Evolutionary conservation across 2,888 invertebrate species (phyloP), one percentile per base, ranked within the genome.

Genomic region (Drosophila antonietae): DNA sequence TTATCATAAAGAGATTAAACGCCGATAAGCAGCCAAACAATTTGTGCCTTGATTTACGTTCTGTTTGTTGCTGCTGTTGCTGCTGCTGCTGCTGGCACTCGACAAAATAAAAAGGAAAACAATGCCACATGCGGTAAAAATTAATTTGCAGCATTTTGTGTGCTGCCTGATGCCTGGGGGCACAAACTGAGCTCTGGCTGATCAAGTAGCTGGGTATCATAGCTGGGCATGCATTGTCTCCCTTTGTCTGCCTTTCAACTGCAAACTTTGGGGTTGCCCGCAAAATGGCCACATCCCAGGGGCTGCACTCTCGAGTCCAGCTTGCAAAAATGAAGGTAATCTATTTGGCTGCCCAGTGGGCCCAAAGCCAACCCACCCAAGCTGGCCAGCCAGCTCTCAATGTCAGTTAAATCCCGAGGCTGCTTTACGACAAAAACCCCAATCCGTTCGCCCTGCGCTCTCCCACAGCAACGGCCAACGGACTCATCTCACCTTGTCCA

Each of bases 1-100:
- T 86, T 81, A 84, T 86, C 86, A 90, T 86, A 88, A 90, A 88
- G 76, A 88, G 90, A 89, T 89, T 89, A 86, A 78, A 78, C 73
- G 78, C 71, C 78, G 81, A 89, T 88, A 84, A 88, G 75, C 78
- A 55, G 58, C 37, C 28, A 58, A 63, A 28, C 62, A 52, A 61
- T 76, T 83, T 62, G 47, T 47, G 62, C 59, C 61, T 63, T 82
- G 88, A 85, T 88, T 82, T 82, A 83, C 75, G 88, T 75, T 75
- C 74, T 80, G 59, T 55, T 15, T 60, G 43, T 14, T 60, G 60
- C 6, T 41, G 41, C 28, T 20, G 41, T 18, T 20, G 60, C 31
- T n/a, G 47, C 3, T 31, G 35, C 47, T 33, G 55, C 47, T 33
- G 55, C 55, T 23, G 23, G 23, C 41, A 53, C 23, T 55, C 55